phyloP scores from a whole-genome alignment of 2,888 invertebrate species.

The Coremacera marginata region DNA sequence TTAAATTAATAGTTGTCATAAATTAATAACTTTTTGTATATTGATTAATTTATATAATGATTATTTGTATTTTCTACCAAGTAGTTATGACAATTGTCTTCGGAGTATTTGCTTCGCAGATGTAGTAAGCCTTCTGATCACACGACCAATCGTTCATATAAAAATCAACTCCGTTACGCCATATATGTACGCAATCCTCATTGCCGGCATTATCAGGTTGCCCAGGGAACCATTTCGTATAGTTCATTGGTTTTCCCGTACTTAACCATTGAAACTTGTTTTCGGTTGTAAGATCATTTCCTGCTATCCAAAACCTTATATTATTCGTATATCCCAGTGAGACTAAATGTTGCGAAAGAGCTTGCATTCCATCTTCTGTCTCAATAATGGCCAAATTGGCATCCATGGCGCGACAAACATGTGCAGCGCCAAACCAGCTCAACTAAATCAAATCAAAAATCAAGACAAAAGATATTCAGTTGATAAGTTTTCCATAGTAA shows the following conservation, averaged over 20 bases:
- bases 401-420: no score
- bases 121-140: neutral
- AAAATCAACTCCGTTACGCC: neutral
- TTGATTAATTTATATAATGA: no score
- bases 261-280: conserved; percentile 59
- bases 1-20: no score
- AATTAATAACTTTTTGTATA: no score
- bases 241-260: conserved; percentile 55
- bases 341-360: neutral
- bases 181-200: conserved; percentile 1
- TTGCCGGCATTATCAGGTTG: conserved; percentile 52
- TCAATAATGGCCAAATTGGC: no score
- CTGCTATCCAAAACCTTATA: conserved; percentile 37
- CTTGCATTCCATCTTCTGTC: no score
- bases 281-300: conserved; percentile 57
- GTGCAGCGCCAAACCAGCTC: no score
- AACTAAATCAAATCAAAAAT: no score
- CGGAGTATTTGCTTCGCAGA: conserved; percentile 9
- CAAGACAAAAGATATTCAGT: no score
- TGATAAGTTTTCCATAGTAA: no score
- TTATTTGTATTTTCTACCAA: no score
- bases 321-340: neutral
- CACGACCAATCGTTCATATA: conserved; percentile 23
- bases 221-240: conserved; percentile 54
- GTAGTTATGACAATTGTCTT: neutral